phyloP scores from a whole-genome alignment of 2,888 invertebrate genomes.

The Seira musarum region DNA sequence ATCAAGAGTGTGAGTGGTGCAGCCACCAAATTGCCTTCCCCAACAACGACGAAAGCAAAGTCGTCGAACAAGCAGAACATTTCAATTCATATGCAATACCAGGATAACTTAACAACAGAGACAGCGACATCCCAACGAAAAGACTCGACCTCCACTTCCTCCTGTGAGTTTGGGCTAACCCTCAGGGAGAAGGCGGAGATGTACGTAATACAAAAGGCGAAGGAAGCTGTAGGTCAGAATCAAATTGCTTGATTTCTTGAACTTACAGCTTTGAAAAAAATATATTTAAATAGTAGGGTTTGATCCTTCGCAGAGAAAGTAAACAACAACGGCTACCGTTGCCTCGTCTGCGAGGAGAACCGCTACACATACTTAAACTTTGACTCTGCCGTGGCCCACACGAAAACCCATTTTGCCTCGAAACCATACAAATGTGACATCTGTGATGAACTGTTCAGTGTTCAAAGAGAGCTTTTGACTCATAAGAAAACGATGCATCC shows the following conservation, averaged over 20 bases:
- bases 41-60: too few relatives aligned
- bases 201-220: slow-evolving; percentile 54
- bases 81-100: too few relatives aligned
- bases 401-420: slow-evolving; percentile 56
- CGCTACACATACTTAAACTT: slow-evolving; percentile 45
- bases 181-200: slow-evolving; percentile 61
- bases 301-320: slow-evolving; percentile 42
- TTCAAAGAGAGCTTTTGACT: slow-evolving; percentile 53
- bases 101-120: background rate
- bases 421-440: slow-evolving; percentile 58
- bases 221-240: slow-evolving; percentile 55
- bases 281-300: background rate
- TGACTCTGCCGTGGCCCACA: slow-evolving; percentile 56
- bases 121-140: slow-evolving; percentile 9
- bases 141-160: background rate
- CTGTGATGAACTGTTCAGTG: slow-evolving; percentile 54
- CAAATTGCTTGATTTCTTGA: background rate
- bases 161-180: slow-evolving; percentile 56
- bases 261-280: background rate
- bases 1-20: too few relatives aligned
- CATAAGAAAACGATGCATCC: slow-evolving; percentile 53
- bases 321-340: slow-evolving; percentile 35
- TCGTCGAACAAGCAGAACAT: too few relatives aligned
- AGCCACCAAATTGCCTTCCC: too few relatives aligned
- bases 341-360: slow-evolving; percentile 42